Percentiles rank a stretch among this genome's conserved stretches.
Evolutionary conservation across 2,113 vertebrate species (phyloP).

Genomic region (Oreochromis niloticus): DNA sequence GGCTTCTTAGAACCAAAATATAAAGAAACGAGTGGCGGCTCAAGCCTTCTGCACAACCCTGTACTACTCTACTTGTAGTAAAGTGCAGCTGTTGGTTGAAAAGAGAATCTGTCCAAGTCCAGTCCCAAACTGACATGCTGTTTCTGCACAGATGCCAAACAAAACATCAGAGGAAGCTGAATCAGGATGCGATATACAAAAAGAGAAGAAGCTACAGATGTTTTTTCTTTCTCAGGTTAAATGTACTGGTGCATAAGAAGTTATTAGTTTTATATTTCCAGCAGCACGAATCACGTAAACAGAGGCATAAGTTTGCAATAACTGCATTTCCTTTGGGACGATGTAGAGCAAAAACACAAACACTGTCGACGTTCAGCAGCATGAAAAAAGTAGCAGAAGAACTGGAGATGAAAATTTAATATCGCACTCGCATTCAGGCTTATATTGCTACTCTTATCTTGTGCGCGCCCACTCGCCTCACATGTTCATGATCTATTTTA

Average conservation of each 20-base stretch:
- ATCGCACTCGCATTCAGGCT: background rate
- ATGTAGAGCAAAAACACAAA: background rate
- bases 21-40: background rate
- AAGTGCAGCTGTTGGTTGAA: background rate
- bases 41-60: background rate
- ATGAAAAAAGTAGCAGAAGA: background rate
- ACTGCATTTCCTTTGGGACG: background rate
- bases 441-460: conserved; percentile 13
- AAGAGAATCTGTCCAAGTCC: background rate
- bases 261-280: background rate
- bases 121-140: background rate
- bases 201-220: background rate
- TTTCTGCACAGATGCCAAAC: background rate
- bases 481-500: background rate
- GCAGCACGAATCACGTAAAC: background rate
- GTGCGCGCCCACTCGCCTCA: background rate
- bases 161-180: background rate
- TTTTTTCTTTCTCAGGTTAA: background rate
- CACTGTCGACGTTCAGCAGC: background rate
- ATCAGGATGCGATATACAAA: background rate
- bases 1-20: background rate
- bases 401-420: background rate
- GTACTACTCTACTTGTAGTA: background rate
- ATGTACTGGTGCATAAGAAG: background rate
- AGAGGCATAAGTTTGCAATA: background rate